Conservation (phyloP, 2,888 invertebrate genomes). For the Linnaemya vulpina region DNA sequence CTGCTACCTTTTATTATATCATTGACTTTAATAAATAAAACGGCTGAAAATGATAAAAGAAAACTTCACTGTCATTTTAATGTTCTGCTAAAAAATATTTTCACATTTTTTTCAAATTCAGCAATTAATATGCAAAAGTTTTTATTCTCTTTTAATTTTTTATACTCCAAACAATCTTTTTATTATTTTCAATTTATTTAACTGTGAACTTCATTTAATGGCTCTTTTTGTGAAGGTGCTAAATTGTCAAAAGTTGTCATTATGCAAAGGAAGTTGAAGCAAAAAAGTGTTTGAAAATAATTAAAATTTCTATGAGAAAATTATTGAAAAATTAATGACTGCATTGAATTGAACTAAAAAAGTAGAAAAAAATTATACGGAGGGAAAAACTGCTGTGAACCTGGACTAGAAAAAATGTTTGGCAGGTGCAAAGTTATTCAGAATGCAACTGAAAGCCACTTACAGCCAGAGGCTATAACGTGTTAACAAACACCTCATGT, state of each 20-base stretch:
- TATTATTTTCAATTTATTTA: slow-evolving; percentile 50
- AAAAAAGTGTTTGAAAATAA: slow-evolving; percentile 35
- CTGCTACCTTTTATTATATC: slow-evolving; percentile 8
- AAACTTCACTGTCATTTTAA: slow-evolving; percentile 43
- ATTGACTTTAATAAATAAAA: slow-evolving; percentile 17
- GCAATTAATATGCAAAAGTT: slow-evolving; percentile 63
- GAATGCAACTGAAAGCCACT: background rate
- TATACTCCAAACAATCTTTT: slow-evolving; percentile 23
- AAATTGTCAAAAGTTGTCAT: slow-evolving; percentile 67
- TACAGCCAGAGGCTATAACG: background rate
- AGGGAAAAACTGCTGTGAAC: slow-evolving; percentile 11
- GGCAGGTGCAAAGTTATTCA: background rate
- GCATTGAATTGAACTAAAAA: slow-evolving; percentile 51
- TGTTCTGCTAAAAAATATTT: slow-evolving; percentile 40
- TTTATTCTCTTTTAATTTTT: slow-evolving; percentile 13
- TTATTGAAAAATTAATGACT: slow-evolving; percentile 50
- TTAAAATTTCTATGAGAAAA: slow-evolving; percentile 37
- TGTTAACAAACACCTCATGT: too few relatives aligned
- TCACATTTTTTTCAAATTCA: slow-evolving; percentile 30
- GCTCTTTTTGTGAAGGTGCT: slow-evolving; percentile 51
- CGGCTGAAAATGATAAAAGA: slow-evolving; percentile 2
- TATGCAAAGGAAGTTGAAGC: slow-evolving; percentile 51
- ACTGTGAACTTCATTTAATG: slow-evolving; percentile 52
- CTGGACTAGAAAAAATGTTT: background rate
- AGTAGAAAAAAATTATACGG: background rate